Evolutionary conservation across 2,113 vertebrate species (phyloP), one percentile per base, ranked within the genome.

Genomic region (Marmota flaviventris): DNA sequence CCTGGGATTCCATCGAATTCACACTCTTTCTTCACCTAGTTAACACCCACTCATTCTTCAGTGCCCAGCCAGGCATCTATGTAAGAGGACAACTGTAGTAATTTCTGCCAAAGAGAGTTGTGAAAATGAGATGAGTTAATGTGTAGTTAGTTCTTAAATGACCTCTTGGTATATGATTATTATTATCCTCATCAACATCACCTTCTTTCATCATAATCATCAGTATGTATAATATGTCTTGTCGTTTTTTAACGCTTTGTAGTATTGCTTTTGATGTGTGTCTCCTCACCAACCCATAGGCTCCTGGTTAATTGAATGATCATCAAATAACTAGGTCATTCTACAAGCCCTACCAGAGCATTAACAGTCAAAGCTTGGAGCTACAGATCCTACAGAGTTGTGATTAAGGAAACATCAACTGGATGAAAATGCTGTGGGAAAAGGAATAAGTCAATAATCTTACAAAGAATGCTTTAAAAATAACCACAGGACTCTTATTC

Each of bases 371-470:
- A 91, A 42, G 37, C 85, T 88, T 22, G 24, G 39, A 85, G 84
- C 32, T 72, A n/a, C 73, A 92, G 72, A 91, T 79, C 72, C 87
- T 85, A 24, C 34, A 5, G 45, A 76, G 32, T 7, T 77, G 27
- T 76, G 91, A 58, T 93, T 87, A 83, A 14, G 25, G 79, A 96
- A 92, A 95, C 67, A 70, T 34, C 32, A 65, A 90, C 8, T 29
- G 39, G 20, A 85, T 14, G 16, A 77, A 92, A 76, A 58, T 32
- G 48, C 88, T 48, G 3, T 81, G 69, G 78, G 79, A 45, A 81
- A 88, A 32, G 27, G 91, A 95, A 89, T 73, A 85, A 85, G 67
- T 89, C 89, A 93, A 96, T 76, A 95, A 94, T 10, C 72, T 81
- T 34, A 1, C 45, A 75, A 61, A 89, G 73, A 77, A 94, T 84